Conservation (phyloP, 2,113 vertebrate genomes). For the Fukomys damarensis region DNA sequence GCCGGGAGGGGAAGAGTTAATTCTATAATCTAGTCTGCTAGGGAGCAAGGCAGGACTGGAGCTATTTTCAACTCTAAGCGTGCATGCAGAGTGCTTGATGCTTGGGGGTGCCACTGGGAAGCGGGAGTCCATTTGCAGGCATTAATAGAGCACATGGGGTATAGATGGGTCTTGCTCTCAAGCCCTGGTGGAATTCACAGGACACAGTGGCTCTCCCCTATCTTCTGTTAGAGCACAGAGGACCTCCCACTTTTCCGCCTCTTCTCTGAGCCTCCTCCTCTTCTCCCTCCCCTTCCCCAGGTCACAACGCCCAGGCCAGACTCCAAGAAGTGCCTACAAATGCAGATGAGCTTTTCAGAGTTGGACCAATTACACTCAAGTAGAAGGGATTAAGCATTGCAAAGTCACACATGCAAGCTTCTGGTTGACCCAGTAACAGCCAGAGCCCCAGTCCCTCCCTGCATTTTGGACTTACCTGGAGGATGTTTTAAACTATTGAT, state of each 20-base stretch:
- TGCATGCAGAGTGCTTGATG: slow-evolving; percentile 54
- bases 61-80: slow-evolving; percentile 43
- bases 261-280: neutral
- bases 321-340: neutral
- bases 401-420: neutral
- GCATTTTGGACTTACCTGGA: neutral
- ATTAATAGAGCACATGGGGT: neutral
- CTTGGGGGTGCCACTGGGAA: neutral
- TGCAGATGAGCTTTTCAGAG: slow-evolving; percentile 65
- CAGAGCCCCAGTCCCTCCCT: rapidly evolving
- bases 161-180: neutral
- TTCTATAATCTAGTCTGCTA: slow-evolving; percentile 54
- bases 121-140: neutral
- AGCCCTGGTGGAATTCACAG: neutral
- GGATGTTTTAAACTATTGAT: neutral
- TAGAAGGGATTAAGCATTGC: neutral
- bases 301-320: neutral
- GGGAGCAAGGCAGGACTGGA: slow-evolving; percentile 33
- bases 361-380: slow-evolving; percentile 37
- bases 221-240: neutral
- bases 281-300: neutral
- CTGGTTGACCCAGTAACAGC: neutral
- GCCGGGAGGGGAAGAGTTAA: slow-evolving; percentile 70
- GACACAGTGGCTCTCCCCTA: neutral
- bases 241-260: neutral